Base-by-base conservation (phyloP, 2,797 vertebrate species). In the Anableps anableps region DNA sequence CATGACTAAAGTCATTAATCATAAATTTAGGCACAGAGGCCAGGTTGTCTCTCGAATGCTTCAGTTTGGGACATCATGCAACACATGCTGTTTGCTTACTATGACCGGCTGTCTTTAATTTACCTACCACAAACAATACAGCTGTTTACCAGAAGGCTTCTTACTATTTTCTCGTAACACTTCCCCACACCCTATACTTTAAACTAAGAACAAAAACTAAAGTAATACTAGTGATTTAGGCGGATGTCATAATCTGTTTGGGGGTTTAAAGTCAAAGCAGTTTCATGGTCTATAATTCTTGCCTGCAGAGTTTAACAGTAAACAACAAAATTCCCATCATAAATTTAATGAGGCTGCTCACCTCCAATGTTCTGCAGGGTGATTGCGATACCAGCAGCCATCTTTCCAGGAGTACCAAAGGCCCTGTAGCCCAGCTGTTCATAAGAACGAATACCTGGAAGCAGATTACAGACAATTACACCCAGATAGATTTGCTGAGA, bases 281-380 rank as follows among this genome's bases (percentile, higher is more conserved):
- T 75, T 47, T 79, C 68, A 79, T 64, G 29, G 31, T 21, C 50
- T 62, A 50, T 75, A 82, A 79, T 77, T 84, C 36, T 29, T 78
- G 43, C 21, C 41, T 2, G 16, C 64, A 73, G 60, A 36, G 51
- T 83, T 48, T 62, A 62, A 1, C 72, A 55, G 81, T 14, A 75
- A 71, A 31, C 0, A 0, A 85, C 73, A 19, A 78, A 80, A 60
- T 31, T 45, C 21, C 34, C 72, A 29, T 77, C 29, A 47, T 17
- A 45, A 38, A 53, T 53, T 48, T 55, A 31, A 55, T 21, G 1
- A 45, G 4, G 45, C 55, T 80, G 55, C 95, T 95, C 80, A 99
- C 98, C 97, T 95, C 98, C 98, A 0, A 99, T 98, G 86, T 99
- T 99, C 94, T 99, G 98, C 75, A 99, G 94, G 0, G 97, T 98